Evolutionary conservation across 2,113 vertebrate species (phyloP).

Genomic region (Dipodomys stephensi): DNA sequence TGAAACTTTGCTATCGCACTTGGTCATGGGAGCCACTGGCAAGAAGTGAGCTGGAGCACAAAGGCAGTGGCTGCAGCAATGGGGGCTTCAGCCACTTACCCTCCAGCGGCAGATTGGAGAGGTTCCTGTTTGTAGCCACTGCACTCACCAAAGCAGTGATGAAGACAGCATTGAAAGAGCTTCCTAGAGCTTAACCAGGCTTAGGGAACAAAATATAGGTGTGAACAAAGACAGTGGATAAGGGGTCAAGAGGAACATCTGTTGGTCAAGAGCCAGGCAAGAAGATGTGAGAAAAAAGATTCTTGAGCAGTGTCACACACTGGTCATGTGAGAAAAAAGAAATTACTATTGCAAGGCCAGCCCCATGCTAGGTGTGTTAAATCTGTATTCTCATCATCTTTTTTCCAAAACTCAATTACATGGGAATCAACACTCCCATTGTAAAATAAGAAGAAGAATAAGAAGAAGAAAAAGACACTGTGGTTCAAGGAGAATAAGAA

Average conservation of each 20-base stretch:
- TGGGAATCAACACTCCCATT: neutral
- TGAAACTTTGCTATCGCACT: accelerated
- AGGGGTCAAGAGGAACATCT: neutral
- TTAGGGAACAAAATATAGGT: too few species aligned
- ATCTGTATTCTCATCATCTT: neutral
- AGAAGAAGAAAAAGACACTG: neutral
- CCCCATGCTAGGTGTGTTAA: too few species aligned
- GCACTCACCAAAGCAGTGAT: neutral
- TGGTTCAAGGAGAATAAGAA: neutral
- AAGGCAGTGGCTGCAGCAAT: neutral
- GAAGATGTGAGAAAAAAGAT: neutral
- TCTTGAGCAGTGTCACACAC: neutral
- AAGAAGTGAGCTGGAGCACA: neutral
- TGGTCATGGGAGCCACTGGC: neutral
- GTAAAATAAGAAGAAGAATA: neutral
- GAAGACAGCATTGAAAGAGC: neutral
- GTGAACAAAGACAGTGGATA: neutral
- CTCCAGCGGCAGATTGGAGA: neutral
- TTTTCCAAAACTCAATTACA: neutral
- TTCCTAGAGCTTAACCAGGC: neutral
- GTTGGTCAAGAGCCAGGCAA: neutral
- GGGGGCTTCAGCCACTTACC: too few species aligned
- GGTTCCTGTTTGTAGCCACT: neutral
- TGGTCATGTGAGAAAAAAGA: neutral
- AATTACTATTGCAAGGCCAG: neutral